Conservation (phyloP, 2,888 invertebrate genomes). For the Hypomecis punctinalis region DNA sequence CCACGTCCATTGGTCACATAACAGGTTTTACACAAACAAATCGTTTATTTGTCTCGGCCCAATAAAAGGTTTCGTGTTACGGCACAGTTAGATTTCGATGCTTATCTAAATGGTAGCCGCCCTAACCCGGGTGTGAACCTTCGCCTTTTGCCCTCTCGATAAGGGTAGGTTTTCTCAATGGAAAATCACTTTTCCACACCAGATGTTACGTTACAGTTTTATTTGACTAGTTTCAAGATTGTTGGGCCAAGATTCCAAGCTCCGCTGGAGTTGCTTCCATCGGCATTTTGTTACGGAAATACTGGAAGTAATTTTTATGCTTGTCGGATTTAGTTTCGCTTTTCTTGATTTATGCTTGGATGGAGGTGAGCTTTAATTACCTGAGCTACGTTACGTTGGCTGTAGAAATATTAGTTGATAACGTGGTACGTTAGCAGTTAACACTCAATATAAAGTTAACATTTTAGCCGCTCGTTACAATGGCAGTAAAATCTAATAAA, state of each 20-base stretch:
- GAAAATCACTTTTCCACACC: slow-evolving; percentile 54
- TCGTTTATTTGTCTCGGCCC: slow-evolving; percentile 63
- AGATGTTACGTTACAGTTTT: slow-evolving; percentile 50
- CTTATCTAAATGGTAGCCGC: slow-evolving; percentile 74
- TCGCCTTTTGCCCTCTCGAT: slow-evolving; percentile 65
- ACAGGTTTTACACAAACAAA: slow-evolving; percentile 39
- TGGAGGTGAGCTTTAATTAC: slow-evolving; percentile 23
- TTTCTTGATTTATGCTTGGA: slow-evolving; percentile 30
- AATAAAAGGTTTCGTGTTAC: slow-evolving; percentile 75
- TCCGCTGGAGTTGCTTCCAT: slow-evolving; percentile 35
- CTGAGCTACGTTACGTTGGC: neutral
- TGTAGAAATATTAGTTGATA: slow-evolving; percentile 5
- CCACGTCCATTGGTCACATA: slow-evolving; percentile 21
- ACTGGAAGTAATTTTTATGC: slow-evolving; percentile 47
- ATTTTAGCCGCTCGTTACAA: neutral
- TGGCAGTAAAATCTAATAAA: neutral
- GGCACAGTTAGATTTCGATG: slow-evolving; percentile 74
- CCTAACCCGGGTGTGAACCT: slow-evolving; percentile 70
- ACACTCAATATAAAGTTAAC: neutral
- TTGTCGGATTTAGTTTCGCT: slow-evolving; percentile 45
- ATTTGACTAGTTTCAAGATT: slow-evolving; percentile 43
- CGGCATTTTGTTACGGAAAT: slow-evolving; percentile 50
- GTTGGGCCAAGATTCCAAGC: slow-evolving; percentile 33
- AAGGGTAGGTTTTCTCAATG: slow-evolving; percentile 51
- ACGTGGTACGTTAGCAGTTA: neutral